phyloP scores from a whole-genome alignment of 2,797 vertebrate genomes.

The Leptoclinus maculatus region DNA sequence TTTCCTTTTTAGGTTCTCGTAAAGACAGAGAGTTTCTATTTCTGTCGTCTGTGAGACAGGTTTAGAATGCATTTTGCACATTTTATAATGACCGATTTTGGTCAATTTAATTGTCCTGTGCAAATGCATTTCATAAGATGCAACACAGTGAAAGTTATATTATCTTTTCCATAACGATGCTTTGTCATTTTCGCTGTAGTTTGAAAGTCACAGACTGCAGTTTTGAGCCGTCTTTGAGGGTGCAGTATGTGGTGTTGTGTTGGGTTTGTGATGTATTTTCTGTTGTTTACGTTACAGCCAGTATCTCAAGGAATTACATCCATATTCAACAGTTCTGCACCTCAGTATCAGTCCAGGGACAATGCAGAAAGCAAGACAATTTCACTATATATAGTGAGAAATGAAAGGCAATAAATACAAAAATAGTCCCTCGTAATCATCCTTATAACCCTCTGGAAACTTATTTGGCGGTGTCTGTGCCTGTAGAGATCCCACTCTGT shows the following conservation, averaged over 20 bases:
- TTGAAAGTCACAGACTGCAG: not conserved
- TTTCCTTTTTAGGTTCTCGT: slow-evolving; percentile 14
- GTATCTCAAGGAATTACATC: no score
- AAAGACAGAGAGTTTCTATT: not conserved
- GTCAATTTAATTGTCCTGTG: not conserved
- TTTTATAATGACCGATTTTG: not conserved
- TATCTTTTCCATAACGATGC: slow-evolving; percentile 1
- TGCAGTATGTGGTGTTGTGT: not conserved
- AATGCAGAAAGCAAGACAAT: no score
- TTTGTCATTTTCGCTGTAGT: not conserved
- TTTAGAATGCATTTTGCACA: slow-evolving; percentile 8
- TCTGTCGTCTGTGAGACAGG: not conserved
- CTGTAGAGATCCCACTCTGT: no score
- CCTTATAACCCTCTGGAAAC: no score
- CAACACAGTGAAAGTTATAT: not conserved
- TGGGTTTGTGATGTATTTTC: not conserved
- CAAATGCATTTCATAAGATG: slow-evolving; percentile 12
- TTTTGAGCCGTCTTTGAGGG: not conserved
- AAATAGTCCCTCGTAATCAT: no score
- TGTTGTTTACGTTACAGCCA: not conserved
- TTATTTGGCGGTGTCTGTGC: no score
- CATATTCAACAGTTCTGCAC: no score
- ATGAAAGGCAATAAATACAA: no score
- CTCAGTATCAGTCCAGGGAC: no score
- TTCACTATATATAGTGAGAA: not conserved